phyloP scores from a whole-genome alignment of 2,888 invertebrate genomes.

The Branchipolynoe longqiensis region DNA sequence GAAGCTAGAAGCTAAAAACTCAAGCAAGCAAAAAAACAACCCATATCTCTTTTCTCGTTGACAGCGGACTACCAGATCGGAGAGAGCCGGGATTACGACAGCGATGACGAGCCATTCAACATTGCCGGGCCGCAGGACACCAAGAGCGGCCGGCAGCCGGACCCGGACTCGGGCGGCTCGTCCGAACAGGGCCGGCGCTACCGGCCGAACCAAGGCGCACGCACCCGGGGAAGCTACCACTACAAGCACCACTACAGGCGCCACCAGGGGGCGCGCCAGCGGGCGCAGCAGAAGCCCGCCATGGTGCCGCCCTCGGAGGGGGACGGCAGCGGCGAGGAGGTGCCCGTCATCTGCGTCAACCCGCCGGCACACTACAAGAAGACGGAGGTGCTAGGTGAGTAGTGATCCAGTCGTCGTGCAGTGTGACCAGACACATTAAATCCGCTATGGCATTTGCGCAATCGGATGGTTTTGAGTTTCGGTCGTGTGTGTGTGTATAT shows the following conservation, averaged over 20 bases:
- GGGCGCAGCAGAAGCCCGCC: background rate
- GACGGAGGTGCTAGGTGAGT: slow-evolving; percentile 47
- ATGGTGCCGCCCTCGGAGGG: background rate
- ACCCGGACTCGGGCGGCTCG: background rate
- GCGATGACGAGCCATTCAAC: slow-evolving; percentile 38
- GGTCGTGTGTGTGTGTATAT: no score
- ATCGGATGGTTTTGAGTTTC: no score
- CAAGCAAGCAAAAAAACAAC: no score
- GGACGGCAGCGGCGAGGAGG: slow-evolving; percentile 27
- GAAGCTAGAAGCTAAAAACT: no score
- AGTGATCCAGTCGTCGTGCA: no score
- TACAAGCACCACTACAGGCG: slow-evolving; percentile 45
- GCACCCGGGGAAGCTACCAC: slow-evolving; percentile 35
- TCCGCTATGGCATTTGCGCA: no score
- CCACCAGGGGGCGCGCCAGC: slow-evolving; percentile 21
- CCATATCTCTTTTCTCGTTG: no score
- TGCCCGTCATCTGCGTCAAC: slow-evolving; percentile 28
- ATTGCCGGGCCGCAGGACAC: background rate
- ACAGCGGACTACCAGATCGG: no score
- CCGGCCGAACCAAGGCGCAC: slow-evolving; percentile 18
- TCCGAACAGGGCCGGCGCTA: background rate
- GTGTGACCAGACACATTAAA: no score
- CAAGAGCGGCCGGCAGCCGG: background rate
- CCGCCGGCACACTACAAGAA: slow-evolving; percentile 45
- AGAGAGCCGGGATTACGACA: slow-evolving; percentile 31